Conservation (phyloP, 2,888 invertebrate genomes). For the Bombyx huttoni region DNA sequence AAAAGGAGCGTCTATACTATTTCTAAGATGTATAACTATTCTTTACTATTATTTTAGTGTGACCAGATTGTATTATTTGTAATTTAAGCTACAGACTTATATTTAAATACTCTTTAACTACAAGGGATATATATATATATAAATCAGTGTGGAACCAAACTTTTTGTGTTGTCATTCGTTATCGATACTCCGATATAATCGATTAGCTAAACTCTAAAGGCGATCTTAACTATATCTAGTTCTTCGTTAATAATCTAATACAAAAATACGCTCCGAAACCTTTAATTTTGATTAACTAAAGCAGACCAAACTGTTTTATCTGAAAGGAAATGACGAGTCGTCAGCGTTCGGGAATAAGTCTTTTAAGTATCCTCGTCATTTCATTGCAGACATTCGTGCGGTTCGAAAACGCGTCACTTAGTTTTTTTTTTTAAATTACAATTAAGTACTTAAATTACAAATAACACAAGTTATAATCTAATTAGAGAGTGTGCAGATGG, state of each 20-base stretch:
- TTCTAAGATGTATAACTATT: slow-evolving; percentile 28
- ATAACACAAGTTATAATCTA: slow-evolving; percentile 26
- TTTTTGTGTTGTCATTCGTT: not conserved
- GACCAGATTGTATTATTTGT: slow-evolving; percentile 23
- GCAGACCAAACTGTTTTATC: not conserved
- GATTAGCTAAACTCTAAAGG: not conserved
- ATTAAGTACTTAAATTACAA: slow-evolving; percentile 25
- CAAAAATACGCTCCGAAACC: not conserved
- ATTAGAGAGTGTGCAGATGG: slow-evolving; percentile 42
- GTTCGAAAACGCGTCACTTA: not conserved
- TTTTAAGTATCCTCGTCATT: not conserved
- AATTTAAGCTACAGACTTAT: slow-evolving; percentile 15
- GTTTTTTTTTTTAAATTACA: no score
- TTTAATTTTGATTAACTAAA: not conserved
- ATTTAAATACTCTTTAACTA: not conserved
- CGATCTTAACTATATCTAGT: not conserved
- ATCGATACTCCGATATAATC: not conserved
- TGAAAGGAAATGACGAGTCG: not conserved
- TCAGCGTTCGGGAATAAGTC: not conserved
- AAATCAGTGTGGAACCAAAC: not conserved
- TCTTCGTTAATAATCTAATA: not conserved
- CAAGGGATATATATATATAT: not conserved
- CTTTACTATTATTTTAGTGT: slow-evolving; percentile 8
- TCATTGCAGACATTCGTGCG: not conserved
- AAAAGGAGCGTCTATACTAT: slow-evolving; percentile 35